These are phyloP conservation scores for Eilema griseolum DNA, from an alignment of 2,888 invertebrate genomes.

Conservation along the genomic window DNA sequence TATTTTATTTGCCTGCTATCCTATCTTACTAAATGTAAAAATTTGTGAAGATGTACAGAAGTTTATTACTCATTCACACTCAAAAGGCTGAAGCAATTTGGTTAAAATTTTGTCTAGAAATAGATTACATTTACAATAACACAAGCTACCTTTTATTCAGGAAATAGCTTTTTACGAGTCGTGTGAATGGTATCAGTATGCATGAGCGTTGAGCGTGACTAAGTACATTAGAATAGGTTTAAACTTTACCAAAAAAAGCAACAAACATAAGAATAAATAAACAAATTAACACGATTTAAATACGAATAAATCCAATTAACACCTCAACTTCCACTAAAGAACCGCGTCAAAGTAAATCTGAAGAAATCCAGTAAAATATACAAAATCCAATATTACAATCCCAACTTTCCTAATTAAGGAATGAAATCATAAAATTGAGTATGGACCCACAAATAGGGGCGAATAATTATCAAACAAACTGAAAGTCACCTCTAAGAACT, in stretches of 20 bases:
- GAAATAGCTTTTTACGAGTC: neutral
- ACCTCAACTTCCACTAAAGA: neutral
- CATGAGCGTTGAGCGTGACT: too few relatives aligned
- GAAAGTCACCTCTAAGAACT: conserved; percentile 25
- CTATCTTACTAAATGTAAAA: too few relatives aligned
- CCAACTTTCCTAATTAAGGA: conserved; percentile 12
- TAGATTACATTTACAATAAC: neutral
- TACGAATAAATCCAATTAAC: neutral
- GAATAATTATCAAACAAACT: conserved; percentile 9
- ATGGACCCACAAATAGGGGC: conserved; percentile 15
- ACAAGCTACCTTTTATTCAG: neutral
- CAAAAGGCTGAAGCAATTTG: neutral
- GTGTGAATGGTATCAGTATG: too few relatives aligned
- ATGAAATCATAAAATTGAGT: conserved; percentile 9
- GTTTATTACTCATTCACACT: neutral
- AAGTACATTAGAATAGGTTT: too few relatives aligned
- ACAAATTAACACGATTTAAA: neutral
- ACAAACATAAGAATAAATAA: neutral
- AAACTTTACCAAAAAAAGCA: too few relatives aligned
- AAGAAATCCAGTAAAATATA: neutral
- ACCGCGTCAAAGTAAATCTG: neutral
- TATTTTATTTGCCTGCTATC: too few relatives aligned
- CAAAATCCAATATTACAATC: conserved; percentile 1
- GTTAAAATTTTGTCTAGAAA: neutral
- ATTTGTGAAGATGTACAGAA: too few relatives aligned